A percentile compares a stretch with the other conserved stretches of the same genome.
Conservation (phyloP, 2,113 vertebrate genomes). For the Dissostichus mawsoni region DNA sequence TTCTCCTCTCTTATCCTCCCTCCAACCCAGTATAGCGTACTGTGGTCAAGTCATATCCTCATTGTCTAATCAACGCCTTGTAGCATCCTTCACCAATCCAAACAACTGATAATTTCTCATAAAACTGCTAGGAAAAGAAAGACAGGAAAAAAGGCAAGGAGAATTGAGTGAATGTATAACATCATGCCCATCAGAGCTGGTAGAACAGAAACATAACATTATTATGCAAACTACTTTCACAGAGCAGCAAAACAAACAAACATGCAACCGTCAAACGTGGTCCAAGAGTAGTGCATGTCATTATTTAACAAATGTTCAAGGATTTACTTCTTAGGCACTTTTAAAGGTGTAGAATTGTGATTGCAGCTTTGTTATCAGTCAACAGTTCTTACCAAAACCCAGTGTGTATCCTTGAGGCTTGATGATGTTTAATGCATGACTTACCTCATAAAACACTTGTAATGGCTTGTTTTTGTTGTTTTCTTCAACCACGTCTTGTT, state of each 20-base stretch:
- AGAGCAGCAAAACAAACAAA: background rate
- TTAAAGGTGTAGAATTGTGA: background rate
- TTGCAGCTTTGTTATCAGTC: background rate
- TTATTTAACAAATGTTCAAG: too few relatives aligned
- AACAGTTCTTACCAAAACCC: background rate
- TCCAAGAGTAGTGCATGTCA: background rate
- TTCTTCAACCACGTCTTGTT: too few relatives aligned
- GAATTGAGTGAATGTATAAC: constrained; percentile 3
- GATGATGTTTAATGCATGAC: background rate
- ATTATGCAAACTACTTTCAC: constrained; percentile 13
- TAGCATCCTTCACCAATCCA: constrained; percentile 29
- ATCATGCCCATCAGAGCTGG: constrained; percentile 34
- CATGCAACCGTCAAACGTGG: background rate
- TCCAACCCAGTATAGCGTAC: constrained; percentile 15
- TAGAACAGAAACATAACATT: background rate
- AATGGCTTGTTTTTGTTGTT: background rate
- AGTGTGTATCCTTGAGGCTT: background rate
- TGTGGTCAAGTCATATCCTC: constrained; percentile 36
- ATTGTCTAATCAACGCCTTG: constrained; percentile 26
- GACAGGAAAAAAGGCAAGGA: too few relatives aligned
- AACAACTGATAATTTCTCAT: constrained; percentile 47
- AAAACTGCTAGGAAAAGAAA: constrained; percentile 1
- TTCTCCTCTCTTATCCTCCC: background rate
- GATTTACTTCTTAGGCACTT: too few relatives aligned
- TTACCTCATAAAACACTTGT: background rate